Evolutionary conservation across 1,140 invertebrate genomes (phyloP), one percentile per base, ranked within the genome.

Genomic region (Steinernema feltiae): DNA sequence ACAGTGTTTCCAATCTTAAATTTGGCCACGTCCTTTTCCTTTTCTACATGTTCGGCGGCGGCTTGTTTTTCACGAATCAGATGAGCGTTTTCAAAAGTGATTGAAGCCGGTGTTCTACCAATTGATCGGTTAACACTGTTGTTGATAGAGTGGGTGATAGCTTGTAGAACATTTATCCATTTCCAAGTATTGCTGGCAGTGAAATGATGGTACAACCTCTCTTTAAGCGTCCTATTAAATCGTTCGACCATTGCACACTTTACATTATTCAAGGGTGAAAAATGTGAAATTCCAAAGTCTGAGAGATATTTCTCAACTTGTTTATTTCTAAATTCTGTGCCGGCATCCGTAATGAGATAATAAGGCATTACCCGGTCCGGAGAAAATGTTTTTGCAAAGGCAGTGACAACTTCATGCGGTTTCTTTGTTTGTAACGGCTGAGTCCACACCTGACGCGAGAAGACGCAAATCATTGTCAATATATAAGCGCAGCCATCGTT

Each of bases 1-100:
- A 71, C 70, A 17, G 70, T 24, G 30, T 71, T 30, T 12, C 70
- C 70, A 32, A 71, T 30, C 18, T n/a, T 35, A 31, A 24, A 71
- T 31, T 71, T 30, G 17, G n/a, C 1, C 17, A 1, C n/a, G n/a
- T n/a, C 12, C 1, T 1, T 31, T 12, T 30, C n/a, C 30, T 71
- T 71, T 30, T 31, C 29, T 2, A 3, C 17, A 1, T n/a, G n/a
- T n/a, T 2, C n/a, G 21, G 17, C 7, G 7, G 1, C 3, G 17
- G n/a, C 17, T 46, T 12, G 41, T 46, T 46, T 46, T n/a, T n/a
- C n/a, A n/a, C n/a, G n/a, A n/a, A n/a, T n/a, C n/a, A n/a, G n/a
- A 46, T 46, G 41, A 46, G 41, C 41, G 30, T 71, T 35, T 31
- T 35, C 21, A 31, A 17, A 15, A 7, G 7, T 30, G 17, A 71